Base-by-base conservation (phyloP, 2,888 invertebrate species). In the Sarcophaga variegata region DNA sequence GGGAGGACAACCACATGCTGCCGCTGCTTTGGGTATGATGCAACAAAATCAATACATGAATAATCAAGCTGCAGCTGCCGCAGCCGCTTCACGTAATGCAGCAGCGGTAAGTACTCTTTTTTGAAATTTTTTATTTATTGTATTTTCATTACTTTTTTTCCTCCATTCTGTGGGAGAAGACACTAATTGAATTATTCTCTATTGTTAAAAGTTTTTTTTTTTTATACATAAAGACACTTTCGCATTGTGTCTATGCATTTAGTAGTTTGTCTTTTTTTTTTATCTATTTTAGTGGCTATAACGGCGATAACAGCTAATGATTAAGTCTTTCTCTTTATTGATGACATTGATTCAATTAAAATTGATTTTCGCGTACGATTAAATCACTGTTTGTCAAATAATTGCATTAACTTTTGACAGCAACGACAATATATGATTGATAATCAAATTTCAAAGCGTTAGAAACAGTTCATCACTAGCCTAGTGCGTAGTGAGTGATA, bases 41-140 rank as follows among this genome's bases (percentile, higher is more conserved):
- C 92, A 93, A 67, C 93, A 93, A 88, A 93, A 92, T 91, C 93
- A 93, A 88, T 94, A 92, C 83, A 92, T 94, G 93, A 93, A 91
- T 83, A 92, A 91, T 86, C 91, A 92, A 64, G 93, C 91, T 81
- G 92, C 93, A 67, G 92, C 92, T 87, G 91, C 92, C 54, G 92
- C 92, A 88, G 92, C 92, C 79, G 91, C 92, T 81, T 88, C 88
- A 79, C 90, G 92, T 82, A 93, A 91, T 90, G 92, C 91, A 88
- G 91, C 93, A 91, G 93, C 93, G 91, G 93, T 93, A 89, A 93
- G 93, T 93, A n/a, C 10, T 14, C 54, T 70, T 17, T 47, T 45
- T 27, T 25, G 22, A 25, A 25, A 25, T 25, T 20, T 45, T 14
- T 49, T 71, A 11, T 67, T 71, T 64, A 37, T 25, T 49, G 20